Evolutionary conservation across 2,113 vertebrate genomes (phyloP).

Genomic region (Athene noctua): DNA sequence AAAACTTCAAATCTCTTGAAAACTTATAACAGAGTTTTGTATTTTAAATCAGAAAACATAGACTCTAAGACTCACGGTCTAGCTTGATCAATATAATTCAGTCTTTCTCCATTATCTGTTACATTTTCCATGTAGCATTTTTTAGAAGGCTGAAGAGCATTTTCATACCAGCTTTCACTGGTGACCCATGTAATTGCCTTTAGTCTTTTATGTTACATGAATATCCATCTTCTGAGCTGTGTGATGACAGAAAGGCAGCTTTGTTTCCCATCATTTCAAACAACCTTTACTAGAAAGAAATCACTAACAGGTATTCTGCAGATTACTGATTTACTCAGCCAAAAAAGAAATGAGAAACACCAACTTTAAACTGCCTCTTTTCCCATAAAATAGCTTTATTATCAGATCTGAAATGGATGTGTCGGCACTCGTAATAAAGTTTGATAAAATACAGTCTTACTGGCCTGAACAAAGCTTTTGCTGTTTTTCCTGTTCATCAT

Average conservation of each 20-base stretch:
- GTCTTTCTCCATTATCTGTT: neutral
- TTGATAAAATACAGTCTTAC: constrained; percentile 14
- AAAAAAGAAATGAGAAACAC: neutral
- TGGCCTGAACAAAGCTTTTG: constrained; percentile 14
- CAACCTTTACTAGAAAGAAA: neutral
- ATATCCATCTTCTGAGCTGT: constrained; percentile 26
- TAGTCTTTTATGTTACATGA: neutral
- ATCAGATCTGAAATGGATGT: constrained; percentile 17
- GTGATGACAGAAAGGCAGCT: neutral
- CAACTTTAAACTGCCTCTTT: constrained; percentile 1
- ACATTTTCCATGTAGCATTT: neutral
- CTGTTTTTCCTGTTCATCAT: constrained; percentile 12
- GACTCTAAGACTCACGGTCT: neutral
- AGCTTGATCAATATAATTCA: neutral
- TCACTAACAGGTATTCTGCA: neutral
- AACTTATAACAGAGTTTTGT: neutral
- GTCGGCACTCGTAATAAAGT: neutral
- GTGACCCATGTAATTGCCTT: constrained; percentile 32
- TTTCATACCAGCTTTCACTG: constrained; percentile 22
- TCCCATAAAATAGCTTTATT: constrained; percentile 27
- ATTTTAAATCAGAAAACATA: neutral
- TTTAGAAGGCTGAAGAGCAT: neutral
- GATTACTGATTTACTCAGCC: neutral
- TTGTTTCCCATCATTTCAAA: constrained; percentile 2
- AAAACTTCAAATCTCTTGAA: neutral